Evolutionary conservation across 2,797 vertebrate genomes (phyloP).

Genomic region (Acanthurus tractus): DNA sequence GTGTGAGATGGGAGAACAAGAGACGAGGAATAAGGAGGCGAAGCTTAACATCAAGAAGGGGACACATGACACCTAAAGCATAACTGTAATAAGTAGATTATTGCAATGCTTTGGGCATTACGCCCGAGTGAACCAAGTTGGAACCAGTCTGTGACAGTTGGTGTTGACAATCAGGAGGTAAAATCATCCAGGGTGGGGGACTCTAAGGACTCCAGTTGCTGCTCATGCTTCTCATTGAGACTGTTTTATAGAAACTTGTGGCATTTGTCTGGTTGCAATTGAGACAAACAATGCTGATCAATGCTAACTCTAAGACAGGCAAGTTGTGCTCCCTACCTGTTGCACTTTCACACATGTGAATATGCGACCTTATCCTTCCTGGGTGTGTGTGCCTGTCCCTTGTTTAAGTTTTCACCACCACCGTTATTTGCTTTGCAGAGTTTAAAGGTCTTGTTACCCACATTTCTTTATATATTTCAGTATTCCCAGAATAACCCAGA

Average conservation of each 20-base stretch:
- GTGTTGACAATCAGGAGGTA: conserved; percentile 31
- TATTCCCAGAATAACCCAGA: neutral
- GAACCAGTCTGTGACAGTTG: conserved; percentile 39
- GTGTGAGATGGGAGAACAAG: conserved; percentile 1
- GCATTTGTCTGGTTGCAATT: neutral
- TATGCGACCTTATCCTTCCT: no score
- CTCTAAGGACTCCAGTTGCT: conserved; percentile 11
- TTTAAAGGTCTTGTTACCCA: neutral
- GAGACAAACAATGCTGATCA: no score
- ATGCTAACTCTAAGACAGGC: no score
- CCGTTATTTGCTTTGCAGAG: neutral
- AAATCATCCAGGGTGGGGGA: conserved; percentile 31
- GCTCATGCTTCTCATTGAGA: neutral
- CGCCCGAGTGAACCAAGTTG: conserved; percentile 15
- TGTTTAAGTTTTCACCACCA: neutral
- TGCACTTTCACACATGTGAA: no score
- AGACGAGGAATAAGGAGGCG: conserved; percentile 4
- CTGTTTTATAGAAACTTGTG: conserved; percentile 1
- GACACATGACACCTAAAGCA: conserved; percentile 28
- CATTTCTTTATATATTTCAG: neutral
- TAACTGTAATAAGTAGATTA: conserved; percentile 34
- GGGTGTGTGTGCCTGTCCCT: no score
- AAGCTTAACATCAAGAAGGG: neutral
- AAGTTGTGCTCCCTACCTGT: no score
- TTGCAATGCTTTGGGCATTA: conserved; percentile 19